A percentile compares a stretch with the other conserved stretches of the same genome.
These are phyloP conservation scores for Taenioides sp. DNA, from an alignment of 2,797 vertebrate genomes.

Conservation along the genomic window DNA sequence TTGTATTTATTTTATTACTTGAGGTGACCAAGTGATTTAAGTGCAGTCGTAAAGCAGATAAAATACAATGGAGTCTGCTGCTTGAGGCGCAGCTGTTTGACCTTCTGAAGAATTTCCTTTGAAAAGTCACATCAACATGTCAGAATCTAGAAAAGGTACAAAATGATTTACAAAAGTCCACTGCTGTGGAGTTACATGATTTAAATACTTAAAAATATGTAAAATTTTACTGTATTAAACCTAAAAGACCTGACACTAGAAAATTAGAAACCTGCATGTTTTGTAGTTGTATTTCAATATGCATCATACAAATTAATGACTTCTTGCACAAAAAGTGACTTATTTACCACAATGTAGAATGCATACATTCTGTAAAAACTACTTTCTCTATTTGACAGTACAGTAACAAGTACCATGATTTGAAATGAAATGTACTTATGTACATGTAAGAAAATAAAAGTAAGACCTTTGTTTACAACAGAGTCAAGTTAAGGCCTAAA, in stretches of 20 bases:
- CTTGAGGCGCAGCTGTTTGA: not conserved
- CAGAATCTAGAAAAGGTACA: not conserved
- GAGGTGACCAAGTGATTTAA: slow-evolving; percentile 1
- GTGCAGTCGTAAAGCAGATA: slow-evolving; percentile 10
- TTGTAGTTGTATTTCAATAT: not conserved
- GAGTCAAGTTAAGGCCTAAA: too few species aligned
- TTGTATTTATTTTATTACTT: not conserved
- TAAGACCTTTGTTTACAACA: too few species aligned
- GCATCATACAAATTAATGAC: too few species aligned
- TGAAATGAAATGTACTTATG: too few species aligned
- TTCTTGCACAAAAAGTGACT: too few species aligned
- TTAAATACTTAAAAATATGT: not conserved
- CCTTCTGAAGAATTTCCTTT: not conserved
- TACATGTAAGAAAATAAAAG: too few species aligned
- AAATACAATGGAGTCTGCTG: not conserved
- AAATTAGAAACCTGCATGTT: not conserved
- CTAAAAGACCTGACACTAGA: not conserved
- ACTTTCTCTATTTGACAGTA: too few species aligned
- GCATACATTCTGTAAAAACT: too few species aligned
- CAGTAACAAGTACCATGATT: too few species aligned
- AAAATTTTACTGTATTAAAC: not conserved
- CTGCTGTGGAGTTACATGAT: too few species aligned
- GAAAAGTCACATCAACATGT: not conserved
- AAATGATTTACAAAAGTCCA: slow-evolving; percentile 6
- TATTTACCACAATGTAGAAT: too few species aligned